Evolutionary conservation across 2,888 invertebrate genomes (phyloP).

Genomic region (Sussaba pulchella): DNA sequence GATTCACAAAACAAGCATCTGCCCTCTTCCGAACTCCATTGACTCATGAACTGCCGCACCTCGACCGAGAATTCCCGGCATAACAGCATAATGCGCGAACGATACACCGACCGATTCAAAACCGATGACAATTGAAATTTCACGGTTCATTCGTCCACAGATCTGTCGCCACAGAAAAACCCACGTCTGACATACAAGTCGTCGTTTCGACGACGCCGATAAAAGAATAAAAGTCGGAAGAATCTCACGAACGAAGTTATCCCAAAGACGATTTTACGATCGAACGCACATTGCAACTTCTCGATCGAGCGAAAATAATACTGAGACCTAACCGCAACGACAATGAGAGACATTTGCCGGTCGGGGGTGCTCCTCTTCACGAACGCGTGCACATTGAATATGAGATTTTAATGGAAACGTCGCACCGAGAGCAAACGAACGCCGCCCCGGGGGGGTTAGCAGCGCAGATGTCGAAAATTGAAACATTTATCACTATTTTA

Average conservation of each 20-base stretch:
- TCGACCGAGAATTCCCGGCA: background rate
- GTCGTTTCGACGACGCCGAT: background rate
- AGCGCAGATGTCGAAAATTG: conserved; percentile 59
- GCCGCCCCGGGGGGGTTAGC: conserved; percentile 34
- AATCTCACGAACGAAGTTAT: conserved; percentile 34
- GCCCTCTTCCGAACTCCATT: background rate
- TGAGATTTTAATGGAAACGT: conserved; percentile 58
- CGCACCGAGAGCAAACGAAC: conserved; percentile 14
- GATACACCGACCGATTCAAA: conserved; percentile 11
- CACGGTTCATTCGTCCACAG: conserved; percentile 18
- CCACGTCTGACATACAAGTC: background rate
- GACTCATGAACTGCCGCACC: background rate
- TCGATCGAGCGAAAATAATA: conserved; percentile 38
- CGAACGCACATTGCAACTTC: conserved; percentile 36
- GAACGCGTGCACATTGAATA: conserved; percentile 47
- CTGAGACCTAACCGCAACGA: conserved; percentile 37
- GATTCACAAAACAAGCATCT: background rate
- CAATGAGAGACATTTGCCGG: conserved; percentile 45
- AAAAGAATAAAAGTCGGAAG: conserved; percentile 11
- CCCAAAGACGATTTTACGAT: conserved; percentile 45
- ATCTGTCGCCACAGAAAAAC: conserved; percentile 15
- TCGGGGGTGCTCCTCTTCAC: background rate
- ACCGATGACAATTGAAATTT: conserved; percentile 38
- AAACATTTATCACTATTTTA: conserved; percentile 56
- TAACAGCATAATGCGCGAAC: conserved; percentile 15